Evolutionary conservation across 2,888 invertebrate genomes (phyloP).

Genomic region (Gastrophysa polygoni): DNA sequence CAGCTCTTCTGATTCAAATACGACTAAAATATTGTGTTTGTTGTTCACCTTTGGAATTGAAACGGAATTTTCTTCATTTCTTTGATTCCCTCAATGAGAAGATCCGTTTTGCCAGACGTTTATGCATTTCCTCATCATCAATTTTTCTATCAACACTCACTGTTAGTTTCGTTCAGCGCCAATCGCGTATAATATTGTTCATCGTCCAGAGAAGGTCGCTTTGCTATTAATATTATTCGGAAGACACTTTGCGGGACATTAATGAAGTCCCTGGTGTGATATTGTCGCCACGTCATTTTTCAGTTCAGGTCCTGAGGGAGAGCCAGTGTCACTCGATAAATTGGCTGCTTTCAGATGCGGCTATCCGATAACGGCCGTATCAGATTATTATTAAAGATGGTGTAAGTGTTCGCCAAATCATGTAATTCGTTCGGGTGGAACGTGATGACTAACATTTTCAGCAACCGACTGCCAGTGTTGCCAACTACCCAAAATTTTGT

Average conservation of each 20-base stretch:
- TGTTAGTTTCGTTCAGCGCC: too few species aligned
- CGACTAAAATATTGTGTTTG: too few species aligned
- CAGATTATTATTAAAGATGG: slow-evolving; percentile 42
- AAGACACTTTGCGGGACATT: slow-evolving; percentile 60
- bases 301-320: slow-evolving; percentile 46
- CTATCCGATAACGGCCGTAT: slow-evolving; percentile 41
- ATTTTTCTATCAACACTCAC: too few species aligned
- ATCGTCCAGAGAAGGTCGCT: slow-evolving; percentile 49
- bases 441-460: neutral
- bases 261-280: slow-evolving; percentile 61
- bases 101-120: too few species aligned
- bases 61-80: too few species aligned
- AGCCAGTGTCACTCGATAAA: slow-evolving; percentile 54
- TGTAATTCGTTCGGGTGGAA: slow-evolving; percentile 21
- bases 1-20: too few species aligned
- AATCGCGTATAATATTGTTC: too few species aligned
- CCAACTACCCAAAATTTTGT: too few species aligned
- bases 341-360: slow-evolving; percentile 48
- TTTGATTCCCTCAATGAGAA: too few species aligned
- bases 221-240: slow-evolving; percentile 60
- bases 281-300: slow-evolving; percentile 60
- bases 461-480: slow-evolving; percentile 10
- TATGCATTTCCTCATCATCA: too few species aligned
- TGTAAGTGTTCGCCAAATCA: slow-evolving; percentile 33
- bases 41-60: too few species aligned